Evolutionary conservation across 2,888 invertebrate genomes (phyloP), one percentile per base, ranked within the genome.

Genomic region (Standfussiana lucernea): DNA sequence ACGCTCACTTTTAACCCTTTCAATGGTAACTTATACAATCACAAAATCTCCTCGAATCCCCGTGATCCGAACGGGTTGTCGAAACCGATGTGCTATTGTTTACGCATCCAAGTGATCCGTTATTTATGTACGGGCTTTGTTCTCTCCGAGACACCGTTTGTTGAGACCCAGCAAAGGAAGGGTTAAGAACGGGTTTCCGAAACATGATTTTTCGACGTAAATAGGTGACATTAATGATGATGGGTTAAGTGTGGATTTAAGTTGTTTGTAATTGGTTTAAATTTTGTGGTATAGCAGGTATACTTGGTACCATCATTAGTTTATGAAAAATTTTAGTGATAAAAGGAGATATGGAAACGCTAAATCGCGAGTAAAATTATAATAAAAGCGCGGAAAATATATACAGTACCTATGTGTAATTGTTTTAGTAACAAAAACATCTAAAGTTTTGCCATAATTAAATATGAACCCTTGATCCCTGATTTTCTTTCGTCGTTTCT

Each of bases 91-190:
- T 89, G 89, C 93, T 93, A 96, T 96, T 96, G 96, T 96, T 96
- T 96, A 93, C 95, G 93, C 90, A 91, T 93, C 94, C 92, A 91
- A 92, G 93, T 93, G 95, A 96, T 95, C 95, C 93, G 93, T 93
- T 96, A 95, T 96, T 96, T 96, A 96, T 96, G 95, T 94, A 84
- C 73, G 92, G 94, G 94, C 94, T 95, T 88, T 92, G 91, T 91
- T 90, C 92, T 76, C 15, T 32, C 15, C 88, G 84, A 83, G 88
- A 89, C 90, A 91, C 90, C 90, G 89, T 91, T 91, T 88, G 90
- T 87, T 90, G 91, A 93, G 92, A 92, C 90, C 90, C 90, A 87
- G 90, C 90, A 91, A 86, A 83, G 76, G 87, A 90, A 92, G 93
- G 92, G 90, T 92, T 92, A 88, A 64, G 40, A 64, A 88, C 86